Conservation (phyloP, 2,888 invertebrate species). For the Biston stratarius region DNA sequence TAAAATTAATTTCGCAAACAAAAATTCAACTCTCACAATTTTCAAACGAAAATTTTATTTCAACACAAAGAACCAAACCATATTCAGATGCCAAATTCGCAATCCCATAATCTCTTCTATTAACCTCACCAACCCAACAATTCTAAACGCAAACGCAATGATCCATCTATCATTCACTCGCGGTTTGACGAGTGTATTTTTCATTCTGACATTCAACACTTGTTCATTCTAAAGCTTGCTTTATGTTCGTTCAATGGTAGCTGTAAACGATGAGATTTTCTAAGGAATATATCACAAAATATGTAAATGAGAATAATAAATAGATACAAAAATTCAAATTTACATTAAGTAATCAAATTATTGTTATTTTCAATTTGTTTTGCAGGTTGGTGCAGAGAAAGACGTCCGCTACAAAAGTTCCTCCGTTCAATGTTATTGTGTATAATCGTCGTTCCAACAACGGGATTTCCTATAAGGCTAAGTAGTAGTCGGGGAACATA, state of each 20-base stretch:
- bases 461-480: too few relatives aligned
- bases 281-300: background rate
- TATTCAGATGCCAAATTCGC: background rate
- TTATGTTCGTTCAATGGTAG: constrained; percentile 3
- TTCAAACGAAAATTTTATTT: background rate
- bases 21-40: too few relatives aligned
- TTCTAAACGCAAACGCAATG: constrained; percentile 8
- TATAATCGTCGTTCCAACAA: too few relatives aligned
- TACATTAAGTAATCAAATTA: too few relatives aligned
- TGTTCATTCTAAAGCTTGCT: constrained; percentile 11
- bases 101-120: constrained; percentile 17
- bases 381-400: too few relatives aligned
- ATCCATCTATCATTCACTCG: constrained; percentile 25
- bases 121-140: background rate
- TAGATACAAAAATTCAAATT: too few relatives aligned
- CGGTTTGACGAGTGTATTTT: constrained; percentile 9
- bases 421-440: too few relatives aligned
- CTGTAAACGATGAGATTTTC: background rate
- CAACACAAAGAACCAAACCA: background rate
- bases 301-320: background rate
- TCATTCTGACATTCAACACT: constrained; percentile 24
- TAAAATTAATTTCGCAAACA: too few relatives aligned
- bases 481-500: too few relatives aligned
- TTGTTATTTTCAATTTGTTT: too few relatives aligned
- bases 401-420: too few relatives aligned